phyloP scores from a whole-genome alignment of 2,888 invertebrate species.

The Trissolcus japonicus region DNA sequence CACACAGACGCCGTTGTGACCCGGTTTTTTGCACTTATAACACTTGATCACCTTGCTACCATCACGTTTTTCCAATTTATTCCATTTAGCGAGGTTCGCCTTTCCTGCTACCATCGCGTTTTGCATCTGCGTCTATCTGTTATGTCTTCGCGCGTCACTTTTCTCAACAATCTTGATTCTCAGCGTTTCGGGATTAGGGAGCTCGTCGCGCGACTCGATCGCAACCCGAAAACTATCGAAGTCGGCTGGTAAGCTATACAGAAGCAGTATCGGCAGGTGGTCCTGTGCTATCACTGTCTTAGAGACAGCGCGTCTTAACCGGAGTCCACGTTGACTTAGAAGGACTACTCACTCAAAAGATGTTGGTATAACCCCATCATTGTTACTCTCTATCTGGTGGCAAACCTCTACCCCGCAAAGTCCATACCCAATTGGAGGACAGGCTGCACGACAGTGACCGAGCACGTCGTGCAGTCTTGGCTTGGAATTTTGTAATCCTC shows the following conservation, averaged over 20 bases:
- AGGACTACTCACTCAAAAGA: too few relatives aligned
- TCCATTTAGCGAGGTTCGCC: slow-evolving; percentile 4
- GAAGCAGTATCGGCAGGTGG: too few relatives aligned
- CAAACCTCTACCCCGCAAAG: too few relatives aligned
- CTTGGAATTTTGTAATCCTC: too few relatives aligned
- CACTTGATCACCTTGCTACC: slow-evolving; percentile 10
- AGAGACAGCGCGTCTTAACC: too few relatives aligned
- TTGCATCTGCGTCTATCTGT: not conserved
- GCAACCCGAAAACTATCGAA: slow-evolving; percentile 42
- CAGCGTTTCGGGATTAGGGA: slow-evolving; percentile 37
- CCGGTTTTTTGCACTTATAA: slow-evolving; percentile 18
- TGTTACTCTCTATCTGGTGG: too few relatives aligned
- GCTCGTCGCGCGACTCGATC: slow-evolving; percentile 50
- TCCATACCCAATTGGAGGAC: too few relatives aligned
- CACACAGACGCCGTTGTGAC: slow-evolving; percentile 21
- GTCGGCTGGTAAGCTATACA: not conserved
- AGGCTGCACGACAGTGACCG: too few relatives aligned
- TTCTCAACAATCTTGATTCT: slow-evolving; percentile 33
- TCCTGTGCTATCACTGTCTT: too few relatives aligned
- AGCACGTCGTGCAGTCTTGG: too few relatives aligned
- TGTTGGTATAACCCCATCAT: too few relatives aligned
- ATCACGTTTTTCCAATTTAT: slow-evolving; percentile 7
- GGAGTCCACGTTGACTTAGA: too few relatives aligned
- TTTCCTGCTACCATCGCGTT: slow-evolving; percentile 22
- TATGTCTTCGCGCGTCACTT: slow-evolving; percentile 14